Evolutionary conservation across 2,797 vertebrate species (phyloP), one percentile per base, ranked within the genome.

Genomic region (Coracias cyanogaster): DNA sequence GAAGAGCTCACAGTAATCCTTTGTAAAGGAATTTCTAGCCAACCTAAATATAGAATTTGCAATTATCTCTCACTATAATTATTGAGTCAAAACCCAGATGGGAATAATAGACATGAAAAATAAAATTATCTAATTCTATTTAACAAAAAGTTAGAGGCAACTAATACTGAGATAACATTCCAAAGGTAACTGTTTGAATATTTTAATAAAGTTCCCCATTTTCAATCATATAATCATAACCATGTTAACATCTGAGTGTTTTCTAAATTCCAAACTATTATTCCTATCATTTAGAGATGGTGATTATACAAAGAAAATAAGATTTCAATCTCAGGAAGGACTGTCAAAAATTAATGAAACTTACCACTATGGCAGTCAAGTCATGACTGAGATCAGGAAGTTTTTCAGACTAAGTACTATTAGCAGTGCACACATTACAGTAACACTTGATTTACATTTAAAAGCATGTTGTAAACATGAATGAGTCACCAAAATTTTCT

Each of bases 251-350:
- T 64, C 25, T 93, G 49, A 85, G 29, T 64, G 37, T 83, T 97
- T 95, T 84, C 57, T 89, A 96, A 97, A 93, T 64, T 22, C 26
- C 20, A 95, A 93, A 89, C 80, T 66, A 84, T 61, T 90, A 74
- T 82, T 65, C 43, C 57, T 93, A 72, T 9, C 35, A 66, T 87
- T 95, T 77, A 77, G 45, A 94, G 37, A 80, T 15, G 73, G 37
- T 33, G 69, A 54, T 69, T 81, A 45, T 66, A 84, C 51, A 72
- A 48, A 72, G 20, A 80, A 97, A 95, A 70, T 57, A 70, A 73
- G 9, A 89, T 62, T 79, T 43, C 76, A 62, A 80, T 64, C 11
- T 39, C 73, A 72, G 54, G 20, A 87, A 77, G 24, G 73, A 86
- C 33, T 62, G 39, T n/a, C 31, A 89, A 86, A 93, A 96, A 92